phyloP scores from a whole-genome alignment of 2,797 vertebrate genomes.

The Taenioides sp. region DNA sequence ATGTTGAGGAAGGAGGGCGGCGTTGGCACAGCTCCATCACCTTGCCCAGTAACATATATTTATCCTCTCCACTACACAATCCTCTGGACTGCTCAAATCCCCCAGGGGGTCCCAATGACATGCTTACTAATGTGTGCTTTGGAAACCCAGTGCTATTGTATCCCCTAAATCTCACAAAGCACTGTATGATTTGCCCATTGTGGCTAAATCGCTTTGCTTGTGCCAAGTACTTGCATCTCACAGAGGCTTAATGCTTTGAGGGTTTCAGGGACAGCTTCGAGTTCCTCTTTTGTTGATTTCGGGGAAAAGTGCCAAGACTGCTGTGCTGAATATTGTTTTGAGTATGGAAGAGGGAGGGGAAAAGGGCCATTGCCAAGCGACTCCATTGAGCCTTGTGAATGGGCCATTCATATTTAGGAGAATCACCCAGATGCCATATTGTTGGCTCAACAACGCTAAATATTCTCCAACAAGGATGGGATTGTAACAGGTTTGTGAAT shows the following conservation, averaged over 20 bases:
- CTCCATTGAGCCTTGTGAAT: slow-evolving; percentile 78
- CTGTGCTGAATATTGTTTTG: slow-evolving; percentile 78
- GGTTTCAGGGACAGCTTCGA: slow-evolving; percentile 72
- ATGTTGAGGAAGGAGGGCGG: slow-evolving; percentile 41
- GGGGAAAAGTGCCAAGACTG: slow-evolving; percentile 75
- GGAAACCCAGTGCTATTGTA: slow-evolving; percentile 72
- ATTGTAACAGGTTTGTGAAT: slow-evolving; percentile 69
- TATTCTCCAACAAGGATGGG: slow-evolving; percentile 72
- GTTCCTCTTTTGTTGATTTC: slow-evolving; percentile 75
- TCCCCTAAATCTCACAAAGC: slow-evolving; percentile 75
- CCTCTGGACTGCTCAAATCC: slow-evolving; percentile 63
- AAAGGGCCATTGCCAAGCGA: slow-evolving; percentile 68
- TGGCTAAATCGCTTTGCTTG: slow-evolving; percentile 71
- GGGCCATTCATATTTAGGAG: slow-evolving; percentile 84
- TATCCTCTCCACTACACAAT: slow-evolving; percentile 73
- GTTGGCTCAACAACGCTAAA: slow-evolving; percentile 75
- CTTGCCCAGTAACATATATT: slow-evolving; percentile 72
- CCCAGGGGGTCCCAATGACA: slow-evolving; percentile 73
- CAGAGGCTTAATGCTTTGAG: slow-evolving; percentile 75
- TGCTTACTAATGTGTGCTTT: slow-evolving; percentile 77
- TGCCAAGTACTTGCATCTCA: slow-evolving; percentile 73
- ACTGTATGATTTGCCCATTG: slow-evolving; percentile 77
- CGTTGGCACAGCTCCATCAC: slow-evolving; percentile 61
- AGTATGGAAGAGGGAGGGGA: slow-evolving; percentile 64
- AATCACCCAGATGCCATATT: slow-evolving; percentile 81